phyloP scores from a whole-genome alignment of 1,140 invertebrate species.

The Diprion similis region DNA sequence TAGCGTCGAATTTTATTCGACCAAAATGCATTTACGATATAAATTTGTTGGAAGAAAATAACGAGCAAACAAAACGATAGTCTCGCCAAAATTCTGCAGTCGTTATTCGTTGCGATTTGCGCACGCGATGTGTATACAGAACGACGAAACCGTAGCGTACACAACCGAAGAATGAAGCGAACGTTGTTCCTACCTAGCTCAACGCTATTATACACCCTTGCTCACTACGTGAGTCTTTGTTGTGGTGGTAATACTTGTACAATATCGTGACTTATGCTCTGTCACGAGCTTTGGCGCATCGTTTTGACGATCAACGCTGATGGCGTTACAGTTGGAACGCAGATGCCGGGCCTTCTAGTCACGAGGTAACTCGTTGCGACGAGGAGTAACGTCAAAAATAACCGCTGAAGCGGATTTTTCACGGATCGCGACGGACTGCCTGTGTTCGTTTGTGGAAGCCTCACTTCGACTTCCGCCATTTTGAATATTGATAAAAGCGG shows the following conservation, averaged over 20 bases:
- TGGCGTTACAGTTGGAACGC: background rate
- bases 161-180: constrained; percentile 5
- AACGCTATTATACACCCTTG: background rate
- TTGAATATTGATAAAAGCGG: constrained; percentile 88
- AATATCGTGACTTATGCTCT: background rate
- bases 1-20: constrained; percentile 3
- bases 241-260: background rate
- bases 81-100: no score
- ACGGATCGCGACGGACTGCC: constrained; percentile 29
- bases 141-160: constrained; percentile 1
- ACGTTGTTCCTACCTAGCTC: background rate
- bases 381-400: background rate
- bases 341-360: background rate
- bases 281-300: background rate
- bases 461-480: constrained; percentile 87
- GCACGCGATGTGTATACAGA: background rate
- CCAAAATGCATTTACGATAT: background rate
- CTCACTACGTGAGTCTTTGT: constrained; percentile 3
- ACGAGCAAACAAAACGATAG: no score
- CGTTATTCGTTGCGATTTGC: no score
- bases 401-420: background rate
- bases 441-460: constrained; percentile 51
- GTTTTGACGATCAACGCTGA: constrained; percentile 1
- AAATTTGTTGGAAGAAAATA: no score
- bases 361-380: background rate